These are phyloP conservation scores for Strigops habroptila DNA, from an alignment of 2,113 vertebrate genomes.

Conservation along the genomic window DNA sequence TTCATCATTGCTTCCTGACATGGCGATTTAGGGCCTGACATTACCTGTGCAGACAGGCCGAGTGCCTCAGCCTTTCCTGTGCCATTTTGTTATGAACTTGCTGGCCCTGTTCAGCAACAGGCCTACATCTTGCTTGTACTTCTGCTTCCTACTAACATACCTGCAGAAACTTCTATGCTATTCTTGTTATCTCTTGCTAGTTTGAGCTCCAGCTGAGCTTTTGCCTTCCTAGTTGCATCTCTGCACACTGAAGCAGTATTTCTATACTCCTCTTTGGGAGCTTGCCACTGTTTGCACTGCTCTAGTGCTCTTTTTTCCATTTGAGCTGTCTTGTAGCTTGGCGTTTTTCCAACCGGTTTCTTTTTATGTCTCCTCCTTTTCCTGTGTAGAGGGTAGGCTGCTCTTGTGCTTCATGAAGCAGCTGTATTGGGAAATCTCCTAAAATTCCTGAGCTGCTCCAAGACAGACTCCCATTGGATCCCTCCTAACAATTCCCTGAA, in stretches of 20 bases:
- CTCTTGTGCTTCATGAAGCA: background rate
- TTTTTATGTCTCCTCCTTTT: background rate
- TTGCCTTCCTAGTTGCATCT: background rate
- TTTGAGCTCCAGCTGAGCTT: background rate
- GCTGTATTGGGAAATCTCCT: background rate
- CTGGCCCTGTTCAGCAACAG: background rate
- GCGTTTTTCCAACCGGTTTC: background rate
- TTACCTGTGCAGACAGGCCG: background rate
- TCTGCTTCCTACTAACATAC: background rate
- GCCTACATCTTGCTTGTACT: background rate
- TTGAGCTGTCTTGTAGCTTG: background rate
- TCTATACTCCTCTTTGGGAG: background rate
- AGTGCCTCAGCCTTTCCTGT: background rate
- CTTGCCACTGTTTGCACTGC: background rate
- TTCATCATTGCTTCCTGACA: background rate
- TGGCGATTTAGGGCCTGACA: background rate
- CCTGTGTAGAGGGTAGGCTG: background rate
- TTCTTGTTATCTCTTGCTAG: background rate
- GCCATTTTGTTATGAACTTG: background rate
- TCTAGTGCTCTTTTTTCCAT: background rate
- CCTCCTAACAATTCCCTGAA: background rate
- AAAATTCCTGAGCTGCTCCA: background rate
- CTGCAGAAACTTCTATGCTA: background rate
- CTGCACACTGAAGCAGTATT: background rate
- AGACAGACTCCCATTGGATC: background rate